Evolutionary conservation across 1,140 invertebrate genomes (phyloP), one percentile per base, ranked within the genome.

Genomic region (Venturia canescens): DNA sequence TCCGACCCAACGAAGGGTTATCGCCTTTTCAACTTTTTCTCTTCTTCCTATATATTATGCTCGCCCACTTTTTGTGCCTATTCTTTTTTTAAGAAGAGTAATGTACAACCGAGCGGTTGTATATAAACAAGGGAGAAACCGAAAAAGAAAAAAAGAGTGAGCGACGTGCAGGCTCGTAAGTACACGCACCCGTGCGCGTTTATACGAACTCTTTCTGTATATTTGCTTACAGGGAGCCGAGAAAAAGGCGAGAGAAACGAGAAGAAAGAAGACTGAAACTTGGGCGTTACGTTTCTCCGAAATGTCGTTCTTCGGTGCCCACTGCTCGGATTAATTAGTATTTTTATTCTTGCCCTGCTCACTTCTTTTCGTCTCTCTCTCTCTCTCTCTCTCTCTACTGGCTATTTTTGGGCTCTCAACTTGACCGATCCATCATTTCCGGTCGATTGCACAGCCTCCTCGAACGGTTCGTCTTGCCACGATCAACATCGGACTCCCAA

Each of bases 191-290:
- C 21, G 4, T n/a, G 53, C 1, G 53, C 11, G 53, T 57, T 57
- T 57, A 57, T 57, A 57, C 53, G 53, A 57, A 9, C 53, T 57
- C 21, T 18, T 57, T 57, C 21, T 57, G 53, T 57, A 57, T 57
- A 57, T 57, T 57, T 57, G 53, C 53, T 57, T 57, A 57, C 53
- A 23, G 0, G 53, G 53, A 23, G 3, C 18, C 18, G 53, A 57
- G 53, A 0, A 57, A 57, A 57, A 23, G 18, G 21, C 18, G 21
- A 57, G 53, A 57, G 53, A 57, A 57, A 57, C 53, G n/a, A 11
- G 53, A 57, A 23, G 53, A 23, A 57, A 21, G 11, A 57, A 57
- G 9, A 57, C n/a, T n/a, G 21, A 57, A 21, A 6, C 16, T 18
- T n/a, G 18, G 53, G 53, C n/a, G 53, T 57, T n/a, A 21, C 2